Base-by-base conservation (phyloP, 2,797 vertebrate genomes). In the Tympanoctomys barrerae region DNA sequence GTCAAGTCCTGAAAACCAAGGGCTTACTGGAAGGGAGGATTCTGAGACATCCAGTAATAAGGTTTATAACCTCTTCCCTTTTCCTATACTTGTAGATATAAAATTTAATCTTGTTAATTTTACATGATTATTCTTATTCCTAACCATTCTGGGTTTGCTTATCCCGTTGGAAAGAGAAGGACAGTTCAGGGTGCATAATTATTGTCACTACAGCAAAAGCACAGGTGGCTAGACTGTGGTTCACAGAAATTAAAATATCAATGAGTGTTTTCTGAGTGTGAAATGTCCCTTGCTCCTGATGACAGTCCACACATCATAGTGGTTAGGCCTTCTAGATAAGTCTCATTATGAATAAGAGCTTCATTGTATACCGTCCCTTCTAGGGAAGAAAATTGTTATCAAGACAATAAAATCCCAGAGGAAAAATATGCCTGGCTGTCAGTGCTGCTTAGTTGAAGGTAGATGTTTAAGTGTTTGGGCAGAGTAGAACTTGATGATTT, bases 381-480 rank as follows among this genome's bases (percentile, higher is more conserved):
- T 54, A 75, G 12, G 16, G 8, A 87, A 31, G 52, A 70, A 92
- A 81, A 57, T 82, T 19, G 46, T 14, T 52, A 19, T 75, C 16
- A 54, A 82, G 59, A 62, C 18, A 11, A 73, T 82, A 84, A 42
- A 78, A n/a, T 16, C 9, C 68, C 2, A 28, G 70, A 2, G 26
- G 33, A 7, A 70, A 57, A 11, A 57, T 19, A 18, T 52, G 7
- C 5, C 22, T 68, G 66, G 16, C 11, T 87, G 2, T n/a, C 57
- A 78, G n/a, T 73, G 19, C 19, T 75, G n/a, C 73, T 84, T 19
- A 12, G 26, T 66, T 91, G 36, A 89, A 94, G 92, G 78, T 46
- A 89, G 46, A 85, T 42, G 64, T 95, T 89, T 92, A 87, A 46
- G 42, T 90, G n/a, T 4, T 52, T 92, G 52, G 61, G 62, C 46